Evolutionary conservation across 2,888 invertebrate genomes (phyloP), one percentile per base, ranked within the genome.

Genomic region (Homarus gammarus): DNA sequence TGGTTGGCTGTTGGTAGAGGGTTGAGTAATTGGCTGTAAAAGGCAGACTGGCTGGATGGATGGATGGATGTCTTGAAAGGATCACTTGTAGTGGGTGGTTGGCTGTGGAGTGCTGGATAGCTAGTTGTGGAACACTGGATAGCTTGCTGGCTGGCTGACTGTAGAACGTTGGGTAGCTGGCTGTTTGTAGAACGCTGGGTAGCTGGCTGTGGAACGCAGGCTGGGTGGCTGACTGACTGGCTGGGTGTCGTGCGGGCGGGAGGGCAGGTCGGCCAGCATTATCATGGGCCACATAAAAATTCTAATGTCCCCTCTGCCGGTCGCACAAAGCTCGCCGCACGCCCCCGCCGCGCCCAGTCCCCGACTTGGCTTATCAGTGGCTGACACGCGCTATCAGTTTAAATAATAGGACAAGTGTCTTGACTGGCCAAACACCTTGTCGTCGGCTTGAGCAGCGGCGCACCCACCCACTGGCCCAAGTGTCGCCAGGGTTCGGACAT

Each of bases 351-450:
- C 44, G 86, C 70, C 79, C 78, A 51, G 70, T 56, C 86, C 86
- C 86, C 79, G 72, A 78, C 86, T 61, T 68, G 70, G 56, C 86
- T 86, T 86, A 86, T 86, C 86, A 86, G 85, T 61, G 81, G 72
- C 79, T 89, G 89, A 89, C 89, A 85, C 84, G 85, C 81, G 79
- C 85, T 89, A 89, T 89, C 89, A 81, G 81, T 90, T 86, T 90
- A 90, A 90, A 90, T 90, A 90, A 90, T 90, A 90, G 86, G 90
- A 90, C 90, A 90, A 86, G 90, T 86, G 86, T 90, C 90, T 90
- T 89, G 89, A 89, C 89, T 89, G 84, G 89, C 89, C 89, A 89
- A 89, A 89, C 89, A 89, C 89, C 89, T 84, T 89, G 89, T 89
- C 68, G 85, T 89, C 85, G 86, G 44, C 86, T 79, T 79, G 86